Evolutionary conservation across 1,140 invertebrate species (phyloP), one percentile per base, ranked within the genome.

Genomic region (Elymnias hypermnestra): DNA sequence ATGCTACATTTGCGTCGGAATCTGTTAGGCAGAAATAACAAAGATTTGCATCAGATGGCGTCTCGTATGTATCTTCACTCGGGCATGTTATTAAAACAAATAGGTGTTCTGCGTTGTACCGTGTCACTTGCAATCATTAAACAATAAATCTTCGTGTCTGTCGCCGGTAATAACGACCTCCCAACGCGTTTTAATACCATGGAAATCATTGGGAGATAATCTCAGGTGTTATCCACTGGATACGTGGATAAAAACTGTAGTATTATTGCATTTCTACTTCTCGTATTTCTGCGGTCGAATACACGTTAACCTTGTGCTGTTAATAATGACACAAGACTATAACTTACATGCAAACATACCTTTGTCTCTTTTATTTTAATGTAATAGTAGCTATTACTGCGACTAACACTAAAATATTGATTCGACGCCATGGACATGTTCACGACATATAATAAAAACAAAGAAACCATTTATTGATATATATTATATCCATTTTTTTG

Each of bases 61-160:
- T 26, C 29, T 5, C 23, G 42, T 49, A 55, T 46, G 48, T 39
- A 21, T 55, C 64, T 63, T 61, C 57, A 53, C 56, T 63, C 45
- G 45, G 57, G 53, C 54, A 54, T 70, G 59, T 73, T 72, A 76
- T 69, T 74, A 64, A 73, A 75, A 72, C 62, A 72, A 78, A 75
- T 71, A 72, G 69, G 59, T 64, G 40, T 64, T 58, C 50, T 45
- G 54, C 40, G 41, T 61, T 57, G 45, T 47, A 44, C 41, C 45
- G 13, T 46, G 42, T 51, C 52, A 44, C 33, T 40, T 13, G 31
- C 46, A 49, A 54, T 54, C 50, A 49, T 50, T 39, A 40, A 72
- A 73, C 68, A 59, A 73, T 73, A 77, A 73, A 73, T 76, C 67
- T 66, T 63, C 36, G 3, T 17, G 42, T 38, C 47, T 62, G 57